phyloP scores from a whole-genome alignment of 2,888 invertebrate species.

The Ecdyonurus torrentis region DNA sequence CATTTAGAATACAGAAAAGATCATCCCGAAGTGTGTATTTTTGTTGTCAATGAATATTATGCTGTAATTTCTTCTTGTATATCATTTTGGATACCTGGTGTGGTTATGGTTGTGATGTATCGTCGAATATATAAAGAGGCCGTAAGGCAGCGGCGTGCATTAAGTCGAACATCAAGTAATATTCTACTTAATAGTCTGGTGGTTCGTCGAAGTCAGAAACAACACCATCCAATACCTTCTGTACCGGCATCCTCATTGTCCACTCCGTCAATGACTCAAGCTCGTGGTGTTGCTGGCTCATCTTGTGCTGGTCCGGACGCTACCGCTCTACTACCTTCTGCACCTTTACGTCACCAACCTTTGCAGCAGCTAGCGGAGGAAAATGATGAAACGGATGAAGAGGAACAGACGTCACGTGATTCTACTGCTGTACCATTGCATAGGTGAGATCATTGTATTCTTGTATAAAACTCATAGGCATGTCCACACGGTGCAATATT shows the following conservation, averaged over 20 bases:
- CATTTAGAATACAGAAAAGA: slow-evolving; percentile 42
- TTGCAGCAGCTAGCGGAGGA: not conserved
- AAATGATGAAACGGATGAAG: not conserved
- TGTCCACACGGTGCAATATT: too few species aligned
- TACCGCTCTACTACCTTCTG: not conserved
- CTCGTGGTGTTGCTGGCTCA: not conserved
- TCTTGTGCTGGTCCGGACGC: not conserved
- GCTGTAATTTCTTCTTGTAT: slow-evolving; percentile 78
- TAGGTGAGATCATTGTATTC: not conserved
- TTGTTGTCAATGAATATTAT: slow-evolving; percentile 73
- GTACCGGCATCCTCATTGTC: not conserved
- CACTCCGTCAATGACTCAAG: not conserved
- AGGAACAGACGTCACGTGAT: not conserved
- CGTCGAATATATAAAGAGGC: slow-evolving; percentile 46
- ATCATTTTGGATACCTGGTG: slow-evolving; percentile 84
- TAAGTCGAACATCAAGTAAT: slow-evolving; percentile 72
- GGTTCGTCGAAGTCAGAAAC: not conserved
- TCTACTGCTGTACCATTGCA: slow-evolving; percentile 2
- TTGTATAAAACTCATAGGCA: too few species aligned
- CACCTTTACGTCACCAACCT: not conserved
- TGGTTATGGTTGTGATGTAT: slow-evolving; percentile 87
- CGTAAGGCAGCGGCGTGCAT: slow-evolving; percentile 61
- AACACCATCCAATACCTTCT: not conserved
- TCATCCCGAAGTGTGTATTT: slow-evolving; percentile 62
- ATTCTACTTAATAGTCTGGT: slow-evolving; percentile 45